Percentiles rank a stretch among this genome's conserved stretches.
phyloP scores from a whole-genome alignment of 2,113 vertebrate species.

The Callionymus lyra region DNA sequence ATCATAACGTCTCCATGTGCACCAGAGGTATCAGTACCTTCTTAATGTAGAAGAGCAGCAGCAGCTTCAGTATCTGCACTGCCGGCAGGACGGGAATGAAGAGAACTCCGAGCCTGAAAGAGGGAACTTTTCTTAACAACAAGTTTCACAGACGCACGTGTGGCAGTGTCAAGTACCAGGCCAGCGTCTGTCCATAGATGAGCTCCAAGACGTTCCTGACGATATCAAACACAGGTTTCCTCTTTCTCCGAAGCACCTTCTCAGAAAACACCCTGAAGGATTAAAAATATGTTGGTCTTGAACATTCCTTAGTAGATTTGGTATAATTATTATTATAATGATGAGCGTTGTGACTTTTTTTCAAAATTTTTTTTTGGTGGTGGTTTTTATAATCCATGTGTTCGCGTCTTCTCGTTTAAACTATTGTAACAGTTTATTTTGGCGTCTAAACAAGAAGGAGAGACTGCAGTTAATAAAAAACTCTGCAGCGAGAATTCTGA shows the following conservation, averaged over 20 bases:
- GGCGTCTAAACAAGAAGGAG: too few species aligned
- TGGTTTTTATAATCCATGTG: too few species aligned
- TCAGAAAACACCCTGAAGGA: conserved; percentile 77
- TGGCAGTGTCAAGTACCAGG: conserved; percentile 68
- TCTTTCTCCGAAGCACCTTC: conserved; percentile 61
- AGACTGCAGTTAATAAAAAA: too few species aligned
- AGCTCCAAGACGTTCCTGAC: conserved; percentile 84
- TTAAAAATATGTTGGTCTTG: too few species aligned
- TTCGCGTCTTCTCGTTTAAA: too few species aligned
- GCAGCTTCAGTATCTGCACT: conserved; percentile 77
- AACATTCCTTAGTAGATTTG: too few species aligned
- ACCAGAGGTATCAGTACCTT: conserved; percentile 67
- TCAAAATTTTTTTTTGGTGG: too few species aligned
- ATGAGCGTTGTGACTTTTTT: too few species aligned
- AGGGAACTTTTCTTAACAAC: not conserved
- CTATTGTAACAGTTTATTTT: too few species aligned
- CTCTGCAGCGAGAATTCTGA: too few species aligned
- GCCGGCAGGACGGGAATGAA: conserved; percentile 78
- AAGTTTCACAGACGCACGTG: not conserved
- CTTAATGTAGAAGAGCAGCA: conserved; percentile 85
- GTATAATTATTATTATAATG: too few species aligned
- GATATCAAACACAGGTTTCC: conserved; percentile 84
- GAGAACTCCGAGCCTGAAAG: conserved; percentile 78
- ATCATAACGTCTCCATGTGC: too few species aligned
- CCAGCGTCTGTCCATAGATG: conserved; percentile 87